Conservation (phyloP, 2,888 invertebrate species). For the Sturmia bella region DNA sequence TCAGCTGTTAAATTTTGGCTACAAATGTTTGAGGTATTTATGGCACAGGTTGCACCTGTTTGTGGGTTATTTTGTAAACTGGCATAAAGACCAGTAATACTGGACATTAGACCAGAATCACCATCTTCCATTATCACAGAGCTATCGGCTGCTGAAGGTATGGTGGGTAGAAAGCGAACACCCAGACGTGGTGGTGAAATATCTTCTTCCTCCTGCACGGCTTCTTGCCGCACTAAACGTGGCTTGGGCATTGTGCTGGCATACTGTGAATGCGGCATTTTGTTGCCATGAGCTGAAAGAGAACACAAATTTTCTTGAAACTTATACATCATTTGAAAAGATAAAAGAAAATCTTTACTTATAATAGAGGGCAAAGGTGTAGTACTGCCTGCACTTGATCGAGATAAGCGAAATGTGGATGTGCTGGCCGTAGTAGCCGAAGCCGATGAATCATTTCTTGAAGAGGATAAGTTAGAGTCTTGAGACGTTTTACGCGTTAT, state of each 20-base stretch:
- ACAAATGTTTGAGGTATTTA: conserved; percentile 72
- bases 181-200: conserved; percentile 82
- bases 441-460: conserved; percentile 94
- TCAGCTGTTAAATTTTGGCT: conserved; percentile 57
- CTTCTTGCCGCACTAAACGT: conserved; percentile 90
- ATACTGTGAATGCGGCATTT: conserved; percentile 71
- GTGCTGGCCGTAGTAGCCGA: conserved; percentile 95
- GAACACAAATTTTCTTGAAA: background rate
- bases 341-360: conserved; percentile 73
- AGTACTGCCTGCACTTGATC: conserved; percentile 88
- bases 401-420: conserved; percentile 93
- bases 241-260: conserved; percentile 84
- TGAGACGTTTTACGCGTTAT: conserved; percentile 96
- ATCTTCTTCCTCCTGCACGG: conserved; percentile 89
- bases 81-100: conserved; percentile 51
- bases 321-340: background rate
- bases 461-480: conserved; percentile 94
- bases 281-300: conserved; percentile 79
- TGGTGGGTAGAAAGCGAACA: conserved; percentile 87
- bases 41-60: conserved; percentile 66
- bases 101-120: conserved; percentile 80
- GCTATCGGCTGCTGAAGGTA: conserved; percentile 88
- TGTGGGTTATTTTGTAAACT: conserved; percentile 45
- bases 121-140: conserved; percentile 86
- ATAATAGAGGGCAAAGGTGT: conserved; percentile 81